phyloP scores from a whole-genome alignment of 2,113 vertebrate species.

The Bettongia penicillata region DNA sequence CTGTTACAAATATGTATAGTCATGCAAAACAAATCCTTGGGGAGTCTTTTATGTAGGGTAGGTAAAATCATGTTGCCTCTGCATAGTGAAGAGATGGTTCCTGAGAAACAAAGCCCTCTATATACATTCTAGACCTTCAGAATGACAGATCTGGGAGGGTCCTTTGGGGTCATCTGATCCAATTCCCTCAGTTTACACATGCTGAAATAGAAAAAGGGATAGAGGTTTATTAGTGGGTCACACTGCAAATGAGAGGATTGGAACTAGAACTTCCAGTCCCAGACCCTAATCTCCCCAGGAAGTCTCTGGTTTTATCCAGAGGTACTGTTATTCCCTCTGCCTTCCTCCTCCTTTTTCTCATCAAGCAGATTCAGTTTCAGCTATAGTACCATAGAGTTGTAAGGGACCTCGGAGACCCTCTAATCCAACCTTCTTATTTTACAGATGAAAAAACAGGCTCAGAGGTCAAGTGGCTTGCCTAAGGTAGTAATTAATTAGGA shows the following conservation, averaged over 20 bases:
- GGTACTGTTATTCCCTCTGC: background rate
- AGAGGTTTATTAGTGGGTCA: background rate
- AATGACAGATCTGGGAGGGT: background rate
- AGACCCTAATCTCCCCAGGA: background rate
- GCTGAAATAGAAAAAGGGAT: background rate
- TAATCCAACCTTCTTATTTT: background rate
- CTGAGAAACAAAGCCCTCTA: background rate
- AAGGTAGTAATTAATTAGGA: background rate
- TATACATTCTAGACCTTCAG: background rate
- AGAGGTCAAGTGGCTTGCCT: background rate
- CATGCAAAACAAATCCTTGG: background rate
- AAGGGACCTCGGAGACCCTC: background rate
- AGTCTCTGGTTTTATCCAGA: background rate
- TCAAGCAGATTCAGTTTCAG: background rate
- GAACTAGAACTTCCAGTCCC: background rate
- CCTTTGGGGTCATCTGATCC: background rate
- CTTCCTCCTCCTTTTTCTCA: background rate
- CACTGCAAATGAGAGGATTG: background rate
- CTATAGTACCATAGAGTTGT: background rate
- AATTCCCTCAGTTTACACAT: background rate
- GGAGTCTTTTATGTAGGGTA: background rate
- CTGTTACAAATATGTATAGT: background rate
- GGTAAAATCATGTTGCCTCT: background rate
- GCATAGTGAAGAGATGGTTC: background rate
- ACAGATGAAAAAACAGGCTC: background rate